Base-by-base conservation (phyloP, 1,140 invertebrate species). In the Drosophila persimilis region DNA sequence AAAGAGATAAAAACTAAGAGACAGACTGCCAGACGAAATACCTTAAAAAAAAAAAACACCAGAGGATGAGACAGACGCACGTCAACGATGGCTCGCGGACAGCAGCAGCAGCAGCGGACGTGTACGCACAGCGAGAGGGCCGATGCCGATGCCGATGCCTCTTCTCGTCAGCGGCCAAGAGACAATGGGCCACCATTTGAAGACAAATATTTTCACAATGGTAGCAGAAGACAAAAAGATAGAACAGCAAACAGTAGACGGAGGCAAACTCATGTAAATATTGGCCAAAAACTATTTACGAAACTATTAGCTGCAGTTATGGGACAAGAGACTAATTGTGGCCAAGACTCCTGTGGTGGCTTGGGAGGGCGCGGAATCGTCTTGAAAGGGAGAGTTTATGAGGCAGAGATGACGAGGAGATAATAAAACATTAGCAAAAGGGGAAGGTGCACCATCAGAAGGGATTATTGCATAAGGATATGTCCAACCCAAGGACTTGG, bases 161-260 rank as follows among this genome's bases (percentile, higher is more conserved):
- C 29, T 7, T 31, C 29, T 31, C 29, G 20, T 44, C n/a, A 56
- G 53, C 17, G 60, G 69, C 9, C 54, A 50, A 47, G 65, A 67
- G 65, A 69, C 65, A 69, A 67, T 69, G 65, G 63, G 44, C 63
- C 63, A 67, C 61, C 56, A 55, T 75, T 76, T 54, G 58, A 76
- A 77, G 73, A 77, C 74, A 77, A 76, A 77, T 70, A 76, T 77
- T 77, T 77, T 63, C 65, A 76, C 74, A 76, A 75, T 69, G 65
- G 50, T 17, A 55, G n/a, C 65, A 41, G 67, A 43, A 69, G 63
- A 69, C 65, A 69, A 67, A 69, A 56, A 64, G 35, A 39, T 5
- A 39, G 51, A 69, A 56, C 65, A 67, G n/a, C 44, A 51, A 56
- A 45, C 31, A 24, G 11, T 31, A 52, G 43, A 51, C 66, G 63